These are phyloP conservation scores for Dione vanillae DNA, from an alignment of 2,888 invertebrate species.

Conservation along the genomic window DNA sequence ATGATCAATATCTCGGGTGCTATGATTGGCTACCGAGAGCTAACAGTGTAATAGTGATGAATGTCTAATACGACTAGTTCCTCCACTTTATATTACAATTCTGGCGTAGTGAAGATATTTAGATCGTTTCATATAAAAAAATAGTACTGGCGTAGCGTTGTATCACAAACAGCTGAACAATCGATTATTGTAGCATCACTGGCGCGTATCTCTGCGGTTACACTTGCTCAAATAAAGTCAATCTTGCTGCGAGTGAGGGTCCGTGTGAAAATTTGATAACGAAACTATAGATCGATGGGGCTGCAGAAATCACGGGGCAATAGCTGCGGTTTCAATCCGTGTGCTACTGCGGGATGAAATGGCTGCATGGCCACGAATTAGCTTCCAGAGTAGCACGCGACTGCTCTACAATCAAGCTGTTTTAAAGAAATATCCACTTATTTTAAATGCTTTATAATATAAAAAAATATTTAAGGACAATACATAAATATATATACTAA, in stretches of 20 bases:
- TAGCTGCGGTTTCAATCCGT: slow-evolving; percentile 79
- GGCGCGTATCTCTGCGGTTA: slow-evolving; percentile 75
- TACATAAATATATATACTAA: neutral
- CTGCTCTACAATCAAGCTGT: slow-evolving; percentile 25
- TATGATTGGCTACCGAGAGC: slow-evolving; percentile 77
- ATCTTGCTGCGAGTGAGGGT: slow-evolving; percentile 73
- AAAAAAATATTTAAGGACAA: neutral
- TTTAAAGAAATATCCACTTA: neutral
- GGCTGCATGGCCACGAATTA: slow-evolving; percentile 74
- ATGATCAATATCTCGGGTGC: slow-evolving; percentile 78
- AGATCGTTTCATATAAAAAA: slow-evolving; percentile 51
- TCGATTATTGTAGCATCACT: slow-evolving; percentile 47
- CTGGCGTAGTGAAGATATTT: slow-evolving; percentile 53
- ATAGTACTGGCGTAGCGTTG: slow-evolving; percentile 57
- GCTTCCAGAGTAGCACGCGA: slow-evolving; percentile 53
- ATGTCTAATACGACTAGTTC: slow-evolving; percentile 58
- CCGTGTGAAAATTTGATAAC: slow-evolving; percentile 85
- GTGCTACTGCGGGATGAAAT: slow-evolving; percentile 81
- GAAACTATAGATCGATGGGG: slow-evolving; percentile 80
- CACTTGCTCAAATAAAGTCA: slow-evolving; percentile 83
- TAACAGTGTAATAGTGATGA: slow-evolving; percentile 57
- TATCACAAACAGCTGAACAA: slow-evolving; percentile 58
- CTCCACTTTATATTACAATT: slow-evolving; percentile 70
- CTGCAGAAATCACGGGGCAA: slow-evolving; percentile 76
- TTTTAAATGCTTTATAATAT: neutral